Evolutionary conservation across 1,140 invertebrate genomes (phyloP), one percentile per base, ranked within the genome.

Genomic region (Neomicropteryx cornuta): DNA sequence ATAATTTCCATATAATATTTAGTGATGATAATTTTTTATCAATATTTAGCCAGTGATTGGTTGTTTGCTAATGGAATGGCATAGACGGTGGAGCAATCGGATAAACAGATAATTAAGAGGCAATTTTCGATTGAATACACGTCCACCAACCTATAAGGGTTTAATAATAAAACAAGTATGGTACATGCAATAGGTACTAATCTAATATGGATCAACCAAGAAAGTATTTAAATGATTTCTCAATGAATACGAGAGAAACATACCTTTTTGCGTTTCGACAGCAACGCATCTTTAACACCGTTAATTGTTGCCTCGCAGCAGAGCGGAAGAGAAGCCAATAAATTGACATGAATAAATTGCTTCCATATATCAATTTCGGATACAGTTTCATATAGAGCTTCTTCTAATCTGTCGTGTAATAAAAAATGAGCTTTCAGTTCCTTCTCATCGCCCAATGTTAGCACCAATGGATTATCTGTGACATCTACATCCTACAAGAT

Each of bases 391-490:
- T 77, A 71, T 20, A 60, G 63, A 17, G 73, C 71, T 41, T 71
- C 62, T 55, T 80, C 72, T 38, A 85, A 62, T 50, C 79, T 78
- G 43, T 80, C 76, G 63, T 84, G 80, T 11, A 79, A 71, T 41
- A 81, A 70, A 51, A 81, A 75, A 43, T 75, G 75, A 8, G 79
- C 70, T 49, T 73, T 63, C 33, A 83, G 49, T 14, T 71, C 68
- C 39, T 72, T 70, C 33, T 65, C 51, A 10, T 71, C 62, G 41
- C 66, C 67, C 17, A 72, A 75, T 48, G 73, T 73, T 18, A 84
- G 58, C 40, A 83, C 61, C 27, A 84, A 63, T 19, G 79, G 81
- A 62, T 83, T 83, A 52, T 83, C 81, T 33, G 81, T 83, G 38
- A 83, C 76, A 56, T 83, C 78, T 45, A 83, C 74, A 53, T 79